Evolutionary conservation across 2,888 invertebrate species (phyloP).

Genomic region (Tachina lurida): DNA sequence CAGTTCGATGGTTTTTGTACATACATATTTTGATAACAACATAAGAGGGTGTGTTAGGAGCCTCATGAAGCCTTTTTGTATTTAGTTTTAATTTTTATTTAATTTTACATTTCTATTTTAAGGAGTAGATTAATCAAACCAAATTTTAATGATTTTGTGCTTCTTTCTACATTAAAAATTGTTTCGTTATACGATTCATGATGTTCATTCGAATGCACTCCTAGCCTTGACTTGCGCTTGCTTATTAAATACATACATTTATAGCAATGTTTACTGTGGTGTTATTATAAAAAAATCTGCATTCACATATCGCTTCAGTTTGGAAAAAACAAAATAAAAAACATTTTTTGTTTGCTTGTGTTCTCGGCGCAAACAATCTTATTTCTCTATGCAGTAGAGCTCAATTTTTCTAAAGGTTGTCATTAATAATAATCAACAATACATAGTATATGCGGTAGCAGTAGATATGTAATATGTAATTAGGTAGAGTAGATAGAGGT

Average conservation of each 20-base stretch:
- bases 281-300: slow-evolving; percentile 55
- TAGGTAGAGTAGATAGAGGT: slow-evolving; percentile 59
- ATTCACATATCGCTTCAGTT: slow-evolving; percentile 28
- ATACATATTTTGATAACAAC: slow-evolving; percentile 68
- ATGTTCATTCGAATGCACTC: slow-evolving; percentile 54
- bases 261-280: slow-evolving; percentile 45
- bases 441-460: slow-evolving; percentile 33
- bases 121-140: slow-evolving; percentile 61
- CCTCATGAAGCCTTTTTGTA: slow-evolving; percentile 59
- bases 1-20: slow-evolving; percentile 72
- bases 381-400: slow-evolving; percentile 16
- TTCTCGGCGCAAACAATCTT: slow-evolving; percentile 40
- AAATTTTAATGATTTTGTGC: slow-evolving; percentile 51
- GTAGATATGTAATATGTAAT: slow-evolving; percentile 39
- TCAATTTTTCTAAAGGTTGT: slow-evolving; percentile 52
- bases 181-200: slow-evolving; percentile 47
- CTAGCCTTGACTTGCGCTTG: slow-evolving; percentile 53
- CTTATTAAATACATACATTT: slow-evolving; percentile 38
- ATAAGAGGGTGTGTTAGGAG: slow-evolving; percentile 72
- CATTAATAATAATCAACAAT: slow-evolving; percentile 37
- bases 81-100: slow-evolving; percentile 17
- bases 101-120: slow-evolving; percentile 38
- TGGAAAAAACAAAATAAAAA: slow-evolving; percentile 62
- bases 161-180: slow-evolving; percentile 50
- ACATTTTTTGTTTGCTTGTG: slow-evolving; percentile 32